Evolutionary conservation across 64 coral and sea anemone species (phyloP).

Genomic region (Porites australiensis): DNA sequence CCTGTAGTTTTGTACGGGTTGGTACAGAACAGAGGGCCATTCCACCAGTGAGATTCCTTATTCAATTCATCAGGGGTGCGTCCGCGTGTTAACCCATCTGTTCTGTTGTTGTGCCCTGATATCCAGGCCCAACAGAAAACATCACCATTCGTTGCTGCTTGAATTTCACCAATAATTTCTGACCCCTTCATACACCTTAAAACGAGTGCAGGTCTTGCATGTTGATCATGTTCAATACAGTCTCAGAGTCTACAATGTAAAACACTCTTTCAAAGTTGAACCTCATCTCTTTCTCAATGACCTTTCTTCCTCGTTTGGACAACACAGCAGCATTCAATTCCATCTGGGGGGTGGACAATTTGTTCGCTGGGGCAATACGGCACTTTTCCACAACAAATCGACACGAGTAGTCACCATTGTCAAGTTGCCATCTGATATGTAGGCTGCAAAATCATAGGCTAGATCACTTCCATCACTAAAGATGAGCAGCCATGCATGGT

Average conservation of each 20-base stretch:
- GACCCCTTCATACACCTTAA: conserved; percentile 63
- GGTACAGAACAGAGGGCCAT: conserved; percentile 18
- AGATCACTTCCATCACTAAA: conserved; percentile 83
- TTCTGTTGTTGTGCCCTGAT: too few species aligned
- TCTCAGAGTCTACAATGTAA: conserved; percentile 72
- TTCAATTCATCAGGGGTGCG: too few species aligned
- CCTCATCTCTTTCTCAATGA: conserved; percentile 72
- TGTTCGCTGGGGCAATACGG: conserved; percentile 68
- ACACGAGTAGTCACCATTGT: conserved; percentile 59
- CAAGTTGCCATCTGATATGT: conserved; percentile 66
- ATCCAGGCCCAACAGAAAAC: too few species aligned
- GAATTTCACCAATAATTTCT: conserved; percentile 58
- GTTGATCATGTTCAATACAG: conserved; percentile 57
- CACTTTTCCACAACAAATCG: conserved; percentile 79
- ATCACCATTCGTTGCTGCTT: conserved; percentile 51
- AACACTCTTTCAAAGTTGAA: conserved; percentile 38
- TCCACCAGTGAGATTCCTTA: too few species aligned
- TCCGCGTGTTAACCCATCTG: too few species aligned
- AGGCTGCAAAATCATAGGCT: conserved; percentile 73
- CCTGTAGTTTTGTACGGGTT: conserved; percentile 56
- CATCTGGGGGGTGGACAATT: conserved; percentile 76
- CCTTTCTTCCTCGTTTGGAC: conserved; percentile 71
- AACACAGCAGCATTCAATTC: conserved; percentile 71
- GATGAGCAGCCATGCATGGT: conserved; percentile 57
- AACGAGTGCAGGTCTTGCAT: conserved; percentile 52